phyloP scores from a whole-genome alignment of 2,888 invertebrate genomes.

The Hypomecis punctinalis region DNA sequence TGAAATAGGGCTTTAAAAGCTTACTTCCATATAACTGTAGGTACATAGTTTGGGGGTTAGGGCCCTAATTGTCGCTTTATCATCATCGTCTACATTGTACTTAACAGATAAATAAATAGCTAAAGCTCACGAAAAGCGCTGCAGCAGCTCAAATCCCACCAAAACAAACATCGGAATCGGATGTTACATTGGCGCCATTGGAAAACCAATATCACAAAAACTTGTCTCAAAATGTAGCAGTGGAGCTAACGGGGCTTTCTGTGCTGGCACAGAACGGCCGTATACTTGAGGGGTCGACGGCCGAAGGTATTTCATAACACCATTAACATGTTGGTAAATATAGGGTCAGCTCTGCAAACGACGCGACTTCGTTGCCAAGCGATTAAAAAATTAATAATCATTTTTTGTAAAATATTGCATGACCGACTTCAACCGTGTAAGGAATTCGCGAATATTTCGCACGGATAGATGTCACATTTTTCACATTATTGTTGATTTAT shows the following conservation, averaged over 20 bases:
- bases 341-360: conserved; percentile 5
- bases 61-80: too few relatives aligned
- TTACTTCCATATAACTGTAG: too few relatives aligned
- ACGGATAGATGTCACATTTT: too few relatives aligned
- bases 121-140: conserved; percentile 14
- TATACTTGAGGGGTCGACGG: conserved; percentile 23
- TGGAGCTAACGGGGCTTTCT: conserved; percentile 32
- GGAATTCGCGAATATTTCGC: too few relatives aligned
- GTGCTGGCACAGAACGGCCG: conserved; percentile 8
- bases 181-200: conserved; percentile 30
- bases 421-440: too few relatives aligned
- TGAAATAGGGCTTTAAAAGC: too few relatives aligned
- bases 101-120: too few relatives aligned
- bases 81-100: too few relatives aligned
- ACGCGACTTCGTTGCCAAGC: not conserved
- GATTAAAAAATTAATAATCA: too few relatives aligned
- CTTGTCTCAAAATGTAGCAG: conserved; percentile 39
- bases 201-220: conserved; percentile 38
- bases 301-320: conserved; percentile 29
- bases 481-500: too few relatives aligned
- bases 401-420: too few relatives aligned
- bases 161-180: conserved; percentile 26
- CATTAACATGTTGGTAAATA: conserved; percentile 6
- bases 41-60: too few relatives aligned
- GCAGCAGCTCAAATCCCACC: conserved; percentile 13